Evolutionary conservation across 1,140 invertebrate species (phyloP), one percentile per base, ranked within the genome.

Genomic region (Diuraphis noxia): DNA sequence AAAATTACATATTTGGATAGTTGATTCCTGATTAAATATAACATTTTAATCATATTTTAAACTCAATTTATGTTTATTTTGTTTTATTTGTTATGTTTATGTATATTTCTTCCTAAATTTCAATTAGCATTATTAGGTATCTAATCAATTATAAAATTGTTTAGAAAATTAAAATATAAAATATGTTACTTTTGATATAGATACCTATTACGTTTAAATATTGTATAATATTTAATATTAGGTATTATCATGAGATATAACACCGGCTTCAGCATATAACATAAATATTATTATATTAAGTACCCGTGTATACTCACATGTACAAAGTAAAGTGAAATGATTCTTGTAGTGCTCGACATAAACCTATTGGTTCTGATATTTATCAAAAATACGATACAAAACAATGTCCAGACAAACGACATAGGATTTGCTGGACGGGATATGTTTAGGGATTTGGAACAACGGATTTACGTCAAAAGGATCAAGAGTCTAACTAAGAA

Each of bases 381-480:
- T 77, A 25, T 38, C 52, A 38, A 63, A 56, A 88, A 88, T 41
- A 77, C 9, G 36, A 36, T 40, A 56, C 36, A n/a, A 88, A 88
- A 88, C 88, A 89, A 77, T 43, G 88, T 88, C 36, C 56, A 41
- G 63, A 89, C 88, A 89, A 89, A 89, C 88, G 88, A 89, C 63
- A 21, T 77, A 34, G 88, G 88, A 79, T 89, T 89, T 89, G n/a
- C 88, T n/a, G 52, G 56, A 89, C 41, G 56, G 72, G 88, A 89
- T 77, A 38, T 40, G 25, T 88, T 38, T 63, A 46, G 63, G 88
- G 88, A 89, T 89, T 89, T 77, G 38, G 25, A 10, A 9, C 21
- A 43, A 89, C 63, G 88, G 88, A 89, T 89, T 89, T 77, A 77
- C 63, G 88, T 77, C 63, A 41, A 21, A 89, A 89, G 88, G 88